Percentiles rank a stretch among this genome's conserved stretches.
These are phyloP conservation scores for Cosmia pyralina DNA, from an alignment of 2,888 invertebrate genomes.

Conservation along the genomic window DNA sequence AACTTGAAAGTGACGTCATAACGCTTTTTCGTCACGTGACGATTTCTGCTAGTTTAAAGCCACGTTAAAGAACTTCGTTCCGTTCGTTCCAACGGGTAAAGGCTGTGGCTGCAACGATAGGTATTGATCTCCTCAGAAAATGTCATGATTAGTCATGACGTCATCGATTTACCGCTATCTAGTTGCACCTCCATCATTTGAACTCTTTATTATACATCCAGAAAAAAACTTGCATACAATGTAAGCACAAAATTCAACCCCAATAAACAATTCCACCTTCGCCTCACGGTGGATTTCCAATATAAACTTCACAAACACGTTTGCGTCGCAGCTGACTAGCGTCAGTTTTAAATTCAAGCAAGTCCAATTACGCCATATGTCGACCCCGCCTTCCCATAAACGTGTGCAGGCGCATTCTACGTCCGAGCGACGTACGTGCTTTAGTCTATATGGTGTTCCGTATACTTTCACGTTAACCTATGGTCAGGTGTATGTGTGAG, in stretches of 20 bases:
- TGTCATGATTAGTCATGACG: neutral
- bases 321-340: conserved; percentile 44
- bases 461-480: conserved; percentile 41
- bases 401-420: conserved; percentile 19
- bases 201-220: neutral
- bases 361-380: conserved; percentile 73
- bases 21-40: too few relatives aligned
- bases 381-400: conserved; percentile 43
- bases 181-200: neutral
- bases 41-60: too few relatives aligned
- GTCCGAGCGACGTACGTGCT: conserved; percentile 8
- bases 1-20: too few relatives aligned
- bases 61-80: too few relatives aligned
- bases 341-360: conserved; percentile 47
- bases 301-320: conserved; percentile 9
- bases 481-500: conserved; percentile 3
- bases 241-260: neutral
- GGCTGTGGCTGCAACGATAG: neutral
- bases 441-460: conserved; percentile 9
- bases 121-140: neutral
- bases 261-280: neutral
- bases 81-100: too few relatives aligned
- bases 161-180: neutral
- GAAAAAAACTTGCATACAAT: neutral
- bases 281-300: conserved; percentile 4